phyloP scores from a whole-genome alignment of 2,113 vertebrate genomes.

The Gobiocypris rarus region DNA sequence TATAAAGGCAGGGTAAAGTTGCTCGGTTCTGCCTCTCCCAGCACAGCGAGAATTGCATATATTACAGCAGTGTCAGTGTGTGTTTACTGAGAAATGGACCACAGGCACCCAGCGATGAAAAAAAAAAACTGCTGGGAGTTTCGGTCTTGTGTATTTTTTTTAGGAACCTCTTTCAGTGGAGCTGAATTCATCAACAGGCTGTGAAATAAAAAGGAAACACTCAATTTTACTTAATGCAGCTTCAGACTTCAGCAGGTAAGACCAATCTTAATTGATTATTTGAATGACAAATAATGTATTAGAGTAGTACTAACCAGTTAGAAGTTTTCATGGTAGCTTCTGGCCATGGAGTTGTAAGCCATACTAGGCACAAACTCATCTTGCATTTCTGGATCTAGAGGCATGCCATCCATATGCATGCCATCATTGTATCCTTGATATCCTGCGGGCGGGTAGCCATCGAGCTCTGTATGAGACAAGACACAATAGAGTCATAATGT shows the following conservation, averaged over 20 bases:
- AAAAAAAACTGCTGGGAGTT: neutral
- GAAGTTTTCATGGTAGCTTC: constrained; percentile 50
- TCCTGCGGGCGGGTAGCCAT: constrained; percentile 54
- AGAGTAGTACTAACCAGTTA: constrained; percentile 64
- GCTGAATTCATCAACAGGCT: constrained; percentile 1
- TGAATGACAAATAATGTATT: neutral
- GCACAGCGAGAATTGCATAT: constrained; percentile 73
- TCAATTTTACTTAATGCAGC: neutral
- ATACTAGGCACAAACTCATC: constrained; percentile 58
- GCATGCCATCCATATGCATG: constrained; percentile 61
- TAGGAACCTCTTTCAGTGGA: constrained; percentile 1
- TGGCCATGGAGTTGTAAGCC: constrained; percentile 53
- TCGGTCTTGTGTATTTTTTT: neutral
- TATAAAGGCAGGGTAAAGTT: constrained; percentile 70
- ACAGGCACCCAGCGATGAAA: constrained; percentile 9
- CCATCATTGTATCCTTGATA: constrained; percentile 46
- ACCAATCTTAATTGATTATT: neutral
- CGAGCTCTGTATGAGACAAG: constrained; percentile 65
- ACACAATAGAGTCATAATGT: neutral
- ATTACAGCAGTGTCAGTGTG: constrained; percentile 67
- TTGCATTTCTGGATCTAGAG: constrained; percentile 34
- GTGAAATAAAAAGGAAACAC: neutral
- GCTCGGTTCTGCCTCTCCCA: constrained; percentile 70
- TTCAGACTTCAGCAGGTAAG: neutral
- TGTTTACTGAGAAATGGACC: constrained; percentile 52